Conservation (phyloP, 2,797 vertebrate genomes). For the Stomatorhinus walkeri region DNA sequence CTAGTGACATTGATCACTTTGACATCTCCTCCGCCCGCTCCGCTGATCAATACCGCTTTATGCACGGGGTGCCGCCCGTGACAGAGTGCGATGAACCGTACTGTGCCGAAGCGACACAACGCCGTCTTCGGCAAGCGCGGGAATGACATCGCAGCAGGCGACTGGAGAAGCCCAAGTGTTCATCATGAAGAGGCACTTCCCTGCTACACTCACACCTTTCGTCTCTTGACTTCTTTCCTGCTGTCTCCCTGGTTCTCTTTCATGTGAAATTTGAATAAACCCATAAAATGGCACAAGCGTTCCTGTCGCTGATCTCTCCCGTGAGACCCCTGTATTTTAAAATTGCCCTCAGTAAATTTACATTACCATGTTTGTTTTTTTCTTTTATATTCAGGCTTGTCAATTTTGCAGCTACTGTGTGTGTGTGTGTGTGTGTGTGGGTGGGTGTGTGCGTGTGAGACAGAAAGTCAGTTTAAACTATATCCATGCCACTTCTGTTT, state of each 20-base stretch:
- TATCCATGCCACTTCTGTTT: not conserved
- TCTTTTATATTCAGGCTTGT: not conserved
- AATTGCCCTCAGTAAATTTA: not conserved
- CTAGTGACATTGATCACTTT: not conserved
- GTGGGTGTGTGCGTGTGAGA: not conserved
- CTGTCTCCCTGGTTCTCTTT: not conserved
- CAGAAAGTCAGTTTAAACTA: not conserved
- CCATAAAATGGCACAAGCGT: not conserved
- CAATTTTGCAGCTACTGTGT: not conserved
- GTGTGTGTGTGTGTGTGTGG: not conserved
- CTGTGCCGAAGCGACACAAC: not conserved
- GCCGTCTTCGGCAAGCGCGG: not conserved
- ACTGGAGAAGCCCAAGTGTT: not conserved
- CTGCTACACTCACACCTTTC: not conserved
- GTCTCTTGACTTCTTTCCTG: not conserved
- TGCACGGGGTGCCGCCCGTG: not conserved
- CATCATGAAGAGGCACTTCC: not conserved
- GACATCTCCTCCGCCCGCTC: not conserved
- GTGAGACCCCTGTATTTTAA: not conserved
- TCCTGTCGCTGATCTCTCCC: not conserved
- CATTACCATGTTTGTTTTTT: not conserved
- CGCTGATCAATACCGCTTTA: not conserved
- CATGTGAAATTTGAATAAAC: not conserved
- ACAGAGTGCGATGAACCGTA: too few species aligned
- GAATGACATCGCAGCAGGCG: not conserved